Conservation (phyloP, 2,797 vertebrate species). For the Eospalax fontanierii region DNA sequence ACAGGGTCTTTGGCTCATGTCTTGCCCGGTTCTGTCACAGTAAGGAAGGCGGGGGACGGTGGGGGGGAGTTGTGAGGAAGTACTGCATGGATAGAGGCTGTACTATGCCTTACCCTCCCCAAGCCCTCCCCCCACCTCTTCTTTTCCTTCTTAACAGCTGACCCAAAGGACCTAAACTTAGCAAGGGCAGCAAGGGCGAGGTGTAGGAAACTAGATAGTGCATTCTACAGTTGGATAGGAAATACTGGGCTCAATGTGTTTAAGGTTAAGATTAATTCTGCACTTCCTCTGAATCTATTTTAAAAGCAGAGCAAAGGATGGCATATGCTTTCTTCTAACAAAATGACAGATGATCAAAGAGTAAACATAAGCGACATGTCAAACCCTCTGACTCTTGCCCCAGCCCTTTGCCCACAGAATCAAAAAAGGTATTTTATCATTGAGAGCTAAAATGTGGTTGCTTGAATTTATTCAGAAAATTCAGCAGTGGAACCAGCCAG, state of each 20-base stretch:
- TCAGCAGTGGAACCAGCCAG: conserved; percentile 75
- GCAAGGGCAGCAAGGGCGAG: conserved; percentile 87
- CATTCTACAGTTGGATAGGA: conserved; percentile 89
- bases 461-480: conserved; percentile 83
- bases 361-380: conserved; percentile 86
- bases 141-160: conserved; percentile 90
- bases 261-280: conserved; percentile 91
- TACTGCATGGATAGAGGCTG: background rate
- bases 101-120: conserved; percentile 69
- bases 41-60: background rate
- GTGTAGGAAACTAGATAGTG: conserved; percentile 92
- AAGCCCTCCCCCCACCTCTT: conserved; percentile 74
- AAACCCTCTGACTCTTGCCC: conserved; percentile 82
- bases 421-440: conserved; percentile 79
- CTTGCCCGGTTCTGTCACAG: background rate
- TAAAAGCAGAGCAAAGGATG: conserved; percentile 89
- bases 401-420: conserved; percentile 83
- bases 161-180: conserved; percentile 90
- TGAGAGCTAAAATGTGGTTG: conserved; percentile 83
- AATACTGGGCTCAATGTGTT: conserved; percentile 91
- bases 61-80: background rate
- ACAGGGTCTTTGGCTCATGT: background rate
- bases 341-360: conserved; percentile 91
- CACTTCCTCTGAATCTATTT: conserved; percentile 92
- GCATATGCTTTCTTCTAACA: conserved; percentile 88